A percentile compares a stretch with the other conserved stretches of the same genome.
phyloP scores from a whole-genome alignment of 2,888 invertebrate genomes.

The Cataglyphis livida region DNA sequence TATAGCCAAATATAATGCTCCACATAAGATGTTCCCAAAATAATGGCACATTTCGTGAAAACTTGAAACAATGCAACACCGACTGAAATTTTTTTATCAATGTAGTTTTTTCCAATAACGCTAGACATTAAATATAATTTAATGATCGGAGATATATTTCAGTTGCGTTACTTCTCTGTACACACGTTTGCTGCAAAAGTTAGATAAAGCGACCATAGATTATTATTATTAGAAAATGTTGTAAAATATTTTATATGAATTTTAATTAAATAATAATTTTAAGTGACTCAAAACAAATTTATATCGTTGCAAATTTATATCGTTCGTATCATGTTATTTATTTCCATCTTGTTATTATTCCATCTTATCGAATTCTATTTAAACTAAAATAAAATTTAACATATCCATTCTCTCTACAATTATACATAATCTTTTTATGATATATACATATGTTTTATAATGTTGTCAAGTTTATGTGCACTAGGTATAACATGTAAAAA shows the following conservation, averaged over 20 bases:
- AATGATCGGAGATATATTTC: background rate
- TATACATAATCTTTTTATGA: too few relatives aligned
- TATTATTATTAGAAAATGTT: background rate
- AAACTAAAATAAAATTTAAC: background rate
- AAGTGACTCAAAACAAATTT: background rate
- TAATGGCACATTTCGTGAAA: background rate
- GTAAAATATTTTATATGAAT: background rate
- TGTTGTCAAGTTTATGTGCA: background rate
- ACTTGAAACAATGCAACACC: background rate
- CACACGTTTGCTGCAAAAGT: background rate
- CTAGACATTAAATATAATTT: conserved; percentile 9
- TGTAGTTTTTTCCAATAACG: conserved; percentile 2
- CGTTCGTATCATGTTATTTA: background rate
- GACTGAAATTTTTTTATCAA: background rate
- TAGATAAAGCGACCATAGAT: background rate
- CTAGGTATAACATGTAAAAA: background rate
- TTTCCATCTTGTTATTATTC: background rate
- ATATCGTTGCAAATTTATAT: background rate
- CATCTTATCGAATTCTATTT: background rate
- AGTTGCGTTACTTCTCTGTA: background rate
- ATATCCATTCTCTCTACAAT: background rate
- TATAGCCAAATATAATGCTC: background rate
- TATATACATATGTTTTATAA: background rate
- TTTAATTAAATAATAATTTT: background rate
- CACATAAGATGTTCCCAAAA: background rate